Base-by-base conservation (phyloP, 2,797 vertebrate species). In the Chelon auratus region DNA sequence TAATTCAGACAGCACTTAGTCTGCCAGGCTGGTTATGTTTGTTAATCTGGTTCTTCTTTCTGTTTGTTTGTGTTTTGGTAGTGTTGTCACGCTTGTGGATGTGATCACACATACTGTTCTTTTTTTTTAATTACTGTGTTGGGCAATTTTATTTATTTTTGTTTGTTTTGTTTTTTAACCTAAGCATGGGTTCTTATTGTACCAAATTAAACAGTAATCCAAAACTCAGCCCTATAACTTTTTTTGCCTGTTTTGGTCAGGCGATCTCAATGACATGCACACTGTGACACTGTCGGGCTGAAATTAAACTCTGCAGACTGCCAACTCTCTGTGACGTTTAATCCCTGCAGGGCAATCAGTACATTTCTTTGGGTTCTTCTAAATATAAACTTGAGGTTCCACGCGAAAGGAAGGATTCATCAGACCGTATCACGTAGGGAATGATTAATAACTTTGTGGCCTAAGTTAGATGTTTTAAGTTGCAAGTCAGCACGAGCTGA, bases 381-480 rank as follows among this genome's bases (percentile, higher is more conserved):
- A 67, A 80, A 80, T 54, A 73, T 78, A 67, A 78, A 78, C 26
- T 45, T 63, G 55, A 68, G 40, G 39, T 61, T 83, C 22, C 22
- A 63, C 12, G 30, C 15, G 51, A 47, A 37, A 62, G 61, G 36
- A 68, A 50, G 36, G 45, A 77, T 43, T 56, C n/a, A 60, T 30
- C 40, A 62, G n/a, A 59, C 9, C 30, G 62, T 33, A 60, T 72
- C 72, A 68, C 68, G 51, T 43, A 33, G 30, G 30, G 30, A 6
- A 33, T 33, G 30, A 33, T 33, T 33, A 33, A 33, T 33, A n/a
- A 39, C 9, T 58, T 48, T 67, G 30, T 50, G 54, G 3, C 54
- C 0, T 33, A 33, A 33, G 30, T 33, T 33, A 33, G 30, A 33
- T 33, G 30, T 33, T 33, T 33, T 33, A 33, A 33, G 30, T 33